A percentile compares a stretch with the other conserved stretches of the same genome.
phyloP scores from a whole-genome alignment of 2,797 vertebrate species.

The Phoxinus dragarum region DNA sequence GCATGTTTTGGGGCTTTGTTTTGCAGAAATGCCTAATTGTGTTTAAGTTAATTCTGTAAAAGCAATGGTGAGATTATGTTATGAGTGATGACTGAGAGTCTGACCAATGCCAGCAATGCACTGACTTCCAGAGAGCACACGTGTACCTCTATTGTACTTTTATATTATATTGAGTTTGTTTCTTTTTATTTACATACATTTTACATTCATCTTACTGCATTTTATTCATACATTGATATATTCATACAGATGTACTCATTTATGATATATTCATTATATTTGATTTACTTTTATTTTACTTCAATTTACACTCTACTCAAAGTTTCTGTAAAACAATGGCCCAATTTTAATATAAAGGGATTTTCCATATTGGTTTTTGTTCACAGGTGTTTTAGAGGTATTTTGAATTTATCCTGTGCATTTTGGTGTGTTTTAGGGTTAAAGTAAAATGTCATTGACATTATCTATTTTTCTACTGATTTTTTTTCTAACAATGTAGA shows the following conservation, averaged over 20 bases:
- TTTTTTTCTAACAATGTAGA: not conserved
- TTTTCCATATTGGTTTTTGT: no score
- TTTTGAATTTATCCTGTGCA: no score
- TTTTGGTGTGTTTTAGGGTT: no score
- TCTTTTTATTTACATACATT: not conserved
- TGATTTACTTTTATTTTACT: not conserved
- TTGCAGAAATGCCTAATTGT: not conserved
- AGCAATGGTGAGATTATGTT: not conserved
- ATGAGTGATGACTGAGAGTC: not conserved
- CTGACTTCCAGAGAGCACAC: not conserved
- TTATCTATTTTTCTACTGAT: not conserved
- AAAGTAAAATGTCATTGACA: no score
- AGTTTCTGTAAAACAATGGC: no score
- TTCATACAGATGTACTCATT: not conserved
- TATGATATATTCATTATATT: not conserved
- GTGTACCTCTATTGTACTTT: not conserved
- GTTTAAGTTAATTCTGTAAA: not conserved
- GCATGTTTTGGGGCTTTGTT: not conserved
- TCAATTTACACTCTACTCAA: no score
- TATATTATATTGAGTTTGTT: not conserved
- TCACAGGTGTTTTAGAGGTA: no score
- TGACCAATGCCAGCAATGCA: not conserved
- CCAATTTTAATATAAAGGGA: no score
- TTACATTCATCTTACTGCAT: not conserved
- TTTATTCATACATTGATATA: not conserved